Conservation (phyloP, 2,888 invertebrate species). For the Brachycybe producta region DNA sequence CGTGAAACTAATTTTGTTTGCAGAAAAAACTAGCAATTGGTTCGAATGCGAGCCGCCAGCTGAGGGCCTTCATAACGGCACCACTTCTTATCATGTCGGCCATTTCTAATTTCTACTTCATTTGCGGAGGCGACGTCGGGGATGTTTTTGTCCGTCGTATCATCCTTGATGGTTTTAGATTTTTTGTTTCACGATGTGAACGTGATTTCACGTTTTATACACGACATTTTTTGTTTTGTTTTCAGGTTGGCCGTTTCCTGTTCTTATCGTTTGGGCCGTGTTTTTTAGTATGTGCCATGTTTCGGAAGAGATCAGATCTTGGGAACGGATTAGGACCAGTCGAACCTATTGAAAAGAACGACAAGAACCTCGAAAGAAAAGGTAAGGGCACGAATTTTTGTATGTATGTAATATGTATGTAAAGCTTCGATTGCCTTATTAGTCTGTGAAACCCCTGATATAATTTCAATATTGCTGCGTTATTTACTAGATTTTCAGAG, state of each 20-base stretch:
- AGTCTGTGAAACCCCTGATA: too few species aligned
- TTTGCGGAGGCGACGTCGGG: conserved; percentile 61
- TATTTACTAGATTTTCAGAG: too few species aligned
- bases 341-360: too few species aligned
- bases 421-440: too few species aligned
- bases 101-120: conserved; percentile 76
- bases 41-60: background rate
- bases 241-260: conserved; percentile 8
- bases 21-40: too few species aligned
- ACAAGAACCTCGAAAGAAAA: too few species aligned
- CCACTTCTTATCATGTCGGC: conserved; percentile 66
- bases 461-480: too few species aligned
- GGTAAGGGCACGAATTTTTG: too few species aligned
- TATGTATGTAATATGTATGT: too few species aligned
- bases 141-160: conserved; percentile 52
- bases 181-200: too few species aligned
- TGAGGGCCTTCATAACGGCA: conserved; percentile 36
- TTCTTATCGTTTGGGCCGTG: background rate
- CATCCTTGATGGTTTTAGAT: conserved; percentile 38
- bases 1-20: too few species aligned
- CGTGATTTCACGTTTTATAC: background rate
- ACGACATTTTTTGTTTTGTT: background rate
- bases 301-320: conserved; percentile 12
- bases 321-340: conserved; percentile 8
- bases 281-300: conserved; percentile 13